Evolutionary conservation across 92 coral and sea anemone species (phyloP), one percentile per base, ranked within the genome.

Genomic region (Palythoa heliodiscus): DNA sequence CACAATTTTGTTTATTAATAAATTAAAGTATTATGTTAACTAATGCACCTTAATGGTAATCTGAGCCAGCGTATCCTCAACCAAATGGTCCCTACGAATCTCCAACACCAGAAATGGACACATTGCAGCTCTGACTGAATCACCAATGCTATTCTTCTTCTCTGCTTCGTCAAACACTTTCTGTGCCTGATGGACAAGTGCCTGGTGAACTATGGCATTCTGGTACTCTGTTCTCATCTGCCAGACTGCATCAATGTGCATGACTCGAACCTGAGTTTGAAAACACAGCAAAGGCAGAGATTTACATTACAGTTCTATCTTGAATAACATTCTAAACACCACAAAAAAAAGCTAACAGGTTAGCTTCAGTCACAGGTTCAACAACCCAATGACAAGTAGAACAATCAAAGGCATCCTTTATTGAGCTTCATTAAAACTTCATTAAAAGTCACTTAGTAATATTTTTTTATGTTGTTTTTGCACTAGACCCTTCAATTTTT

Each of bases 161-260:
- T 95, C 94, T 10, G 93, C 48, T 53, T 87, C 96, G 48, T 97
- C 99, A 83, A 92, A 92, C 6, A 93, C 87, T 71, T 90, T 90
- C 87, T 92, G 95, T 0, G 96, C 99, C 71, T 97, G 99, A 74
- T 97, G 98, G 4, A 97, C 99, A 23, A 95, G 86, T 0, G 99
- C 98, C 79, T 97, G 99, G 66, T 97, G 98, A 24, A 97, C 94
- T 12, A 97, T 95, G 17, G 99, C 99, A 88, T 97, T 95, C 74
- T 95, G 94, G 79, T 97, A 97, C 87, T 94, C 98, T 11, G 89
- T 91, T 17, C 99, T 92, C 99, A 97, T 97, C 89, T 97, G 99
- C 78, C 97, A 95, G 23, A 95, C 96, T 19, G 99, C 98, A 86
- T 97, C 98, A 70, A 97, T 94, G 35, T 93, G 98, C 95, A 97